These are phyloP conservation scores for Campoletis raptor DNA, from an alignment of 2,888 invertebrate genomes.

Conservation along the genomic window DNA sequence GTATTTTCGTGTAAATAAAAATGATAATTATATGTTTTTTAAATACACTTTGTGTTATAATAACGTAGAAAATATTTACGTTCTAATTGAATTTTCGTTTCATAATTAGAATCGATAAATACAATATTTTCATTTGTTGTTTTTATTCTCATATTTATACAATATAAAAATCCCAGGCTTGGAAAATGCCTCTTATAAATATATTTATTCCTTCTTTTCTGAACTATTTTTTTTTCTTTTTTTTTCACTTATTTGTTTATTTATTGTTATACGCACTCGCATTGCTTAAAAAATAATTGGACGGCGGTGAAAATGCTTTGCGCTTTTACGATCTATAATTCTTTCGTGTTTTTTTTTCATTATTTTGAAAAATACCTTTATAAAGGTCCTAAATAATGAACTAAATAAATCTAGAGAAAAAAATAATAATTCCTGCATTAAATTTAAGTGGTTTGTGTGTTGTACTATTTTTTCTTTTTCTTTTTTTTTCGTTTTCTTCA, in stretches of 20 bases:
- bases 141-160: constrained; percentile 24
- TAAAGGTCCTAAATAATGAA: neutral
- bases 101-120: constrained; percentile 25
- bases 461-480: constrained; percentile 30
- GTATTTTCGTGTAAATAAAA: neutral
- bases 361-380: neutral
- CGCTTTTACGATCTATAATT: constrained; percentile 59
- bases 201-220: constrained; percentile 4
- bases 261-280: constrained; percentile 42
- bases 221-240: neutral
- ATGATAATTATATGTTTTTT: neutral
- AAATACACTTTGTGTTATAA: constrained; percentile 24
- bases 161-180: constrained; percentile 29
- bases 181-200: constrained; percentile 13
- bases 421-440: constrained; percentile 26
- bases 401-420: constrained; percentile 36
- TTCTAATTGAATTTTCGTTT: neutral
- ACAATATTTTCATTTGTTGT: constrained; percentile 34
- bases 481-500: constrained; percentile 20
- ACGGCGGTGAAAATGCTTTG: constrained; percentile 72
- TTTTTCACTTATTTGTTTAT: constrained; percentile 25
- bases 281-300: constrained; percentile 80
- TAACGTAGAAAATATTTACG: constrained; percentile 51
- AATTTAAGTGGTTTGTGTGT: constrained; percentile 43
- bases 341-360: constrained; percentile 25